A percentile compares a stretch with the other conserved stretches of the same genome.
Evolutionary conservation across 2,888 invertebrate species (phyloP).

Genomic region (Papilio protenor): DNA sequence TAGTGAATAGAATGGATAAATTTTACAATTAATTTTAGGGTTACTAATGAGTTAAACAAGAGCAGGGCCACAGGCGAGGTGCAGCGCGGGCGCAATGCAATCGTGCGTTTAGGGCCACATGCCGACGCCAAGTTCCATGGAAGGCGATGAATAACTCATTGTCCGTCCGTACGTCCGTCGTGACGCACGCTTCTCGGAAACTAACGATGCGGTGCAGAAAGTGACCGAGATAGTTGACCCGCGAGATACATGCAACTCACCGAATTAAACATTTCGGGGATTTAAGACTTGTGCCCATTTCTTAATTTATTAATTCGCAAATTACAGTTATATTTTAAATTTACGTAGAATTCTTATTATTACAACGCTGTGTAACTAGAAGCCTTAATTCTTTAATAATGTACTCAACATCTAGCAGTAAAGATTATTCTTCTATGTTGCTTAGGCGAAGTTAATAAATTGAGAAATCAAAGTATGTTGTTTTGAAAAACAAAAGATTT

Average conservation of each 20-base stretch:
- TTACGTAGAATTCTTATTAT: background rate
- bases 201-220: constrained; percentile 68
- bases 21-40: constrained; percentile 38
- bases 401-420: too few relatives aligned
- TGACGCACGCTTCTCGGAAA: constrained; percentile 81
- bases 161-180: constrained; percentile 78
- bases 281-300: constrained; percentile 32
- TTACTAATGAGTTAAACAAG: constrained; percentile 55
- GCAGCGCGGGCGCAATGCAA: constrained; percentile 62
- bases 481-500: background rate
- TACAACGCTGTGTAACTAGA: background rate
- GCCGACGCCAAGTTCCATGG: constrained; percentile 77
- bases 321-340: constrained; percentile 30
- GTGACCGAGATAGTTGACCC: constrained; percentile 79
- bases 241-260: constrained; percentile 58
- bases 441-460: too few relatives aligned
- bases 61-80: constrained; percentile 64
- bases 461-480: too few relatives aligned
- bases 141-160: constrained; percentile 84
- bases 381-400: background rate
- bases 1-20: constrained; percentile 44
- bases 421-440: too few relatives aligned
- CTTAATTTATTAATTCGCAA: constrained; percentile 33
- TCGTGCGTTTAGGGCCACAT: constrained; percentile 80
- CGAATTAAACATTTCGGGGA: constrained; percentile 46